These are phyloP conservation scores for Papilio protenor DNA, from an alignment of 2,888 invertebrate species.

Conservation along the genomic window DNA sequence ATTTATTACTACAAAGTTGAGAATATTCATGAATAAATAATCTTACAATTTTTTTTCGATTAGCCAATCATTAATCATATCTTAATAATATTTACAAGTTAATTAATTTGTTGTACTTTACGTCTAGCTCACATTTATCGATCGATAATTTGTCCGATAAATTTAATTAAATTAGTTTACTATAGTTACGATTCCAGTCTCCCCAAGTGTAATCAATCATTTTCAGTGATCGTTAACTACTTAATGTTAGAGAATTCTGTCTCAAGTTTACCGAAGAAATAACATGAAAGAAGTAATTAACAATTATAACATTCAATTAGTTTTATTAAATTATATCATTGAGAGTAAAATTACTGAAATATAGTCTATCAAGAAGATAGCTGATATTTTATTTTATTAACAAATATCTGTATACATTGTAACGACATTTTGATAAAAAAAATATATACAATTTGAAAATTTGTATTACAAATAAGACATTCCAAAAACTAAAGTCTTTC, in stretches of 20 bases:
- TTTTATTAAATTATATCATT: not conserved
- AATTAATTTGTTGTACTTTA: not conserved
- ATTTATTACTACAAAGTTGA: not conserved
- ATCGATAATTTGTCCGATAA: conserved; percentile 18
- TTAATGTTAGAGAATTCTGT: not conserved
- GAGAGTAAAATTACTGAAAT: not conserved
- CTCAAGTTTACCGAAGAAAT: not conserved
- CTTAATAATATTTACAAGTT: not conserved
- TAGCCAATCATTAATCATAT: not conserved
- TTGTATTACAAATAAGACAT: too few species aligned
- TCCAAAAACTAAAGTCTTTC: too few species aligned
- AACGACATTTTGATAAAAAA: too few species aligned
- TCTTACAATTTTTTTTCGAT: too few species aligned
- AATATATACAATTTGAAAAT: too few species aligned
- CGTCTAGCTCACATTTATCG: not conserved
- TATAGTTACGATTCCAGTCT: conserved; percentile 54
- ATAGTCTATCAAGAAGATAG: too few species aligned
- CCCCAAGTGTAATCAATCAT: conserved; percentile 68
- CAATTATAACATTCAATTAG: not conserved
- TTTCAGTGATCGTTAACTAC: conserved; percentile 59
- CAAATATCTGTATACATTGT: too few species aligned
- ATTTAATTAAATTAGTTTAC: conserved; percentile 40
- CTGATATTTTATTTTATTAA: not conserved
- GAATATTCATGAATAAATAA: too few species aligned
- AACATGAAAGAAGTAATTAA: not conserved